Evolutionary conservation across 2,888 invertebrate species (phyloP), one percentile per base, ranked within the genome.

Genomic region (Aleiodes leptofemur): DNA sequence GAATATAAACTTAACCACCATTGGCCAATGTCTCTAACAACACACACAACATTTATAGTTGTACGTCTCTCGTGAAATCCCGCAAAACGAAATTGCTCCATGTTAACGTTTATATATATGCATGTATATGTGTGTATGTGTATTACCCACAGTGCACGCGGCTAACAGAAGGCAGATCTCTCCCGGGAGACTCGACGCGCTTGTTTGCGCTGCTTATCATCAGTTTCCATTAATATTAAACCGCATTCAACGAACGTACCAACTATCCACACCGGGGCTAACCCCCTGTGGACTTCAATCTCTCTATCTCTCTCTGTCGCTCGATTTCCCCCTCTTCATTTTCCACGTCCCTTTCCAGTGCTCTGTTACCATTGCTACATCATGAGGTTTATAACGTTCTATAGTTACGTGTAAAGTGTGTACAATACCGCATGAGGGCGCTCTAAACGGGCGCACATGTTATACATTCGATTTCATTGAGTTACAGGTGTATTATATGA

Each of bases 151-250:
- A 86, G 68, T 51, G 88, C 88, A 86, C 86, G 86, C 85, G 85
- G 85, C 84, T 84, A 87, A 88, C 88, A 88, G 87, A 88, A 88
- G 88, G 88, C 88, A 87, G 87, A 88, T 88, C 87, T 88, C 87
- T 88, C 89, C 88, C 89, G 86, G 86, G 89, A 89, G 89, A 88
- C 86, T 87, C 88, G 86, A 86, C 88, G 89, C 89, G 89, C 89
- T 89, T 89, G 89, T 89, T 89, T 89, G 89, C 89, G 86, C 88
- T 89, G 89, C 89, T 89, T 89, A 89, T 89, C 89, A 88, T 89
- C 89, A 88, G 87, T 86, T 87, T 87, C 88, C 89, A 89, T 89
- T 89, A 89, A 89, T 89, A 89, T 89, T 89, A 89, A 89, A 89
- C 89, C 89, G 88, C 89, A 89, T 89, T 89, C 89, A 89, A 84